A percentile compares a stretch with the other conserved stretches of the same genome.
Evolutionary conservation across 2,888 invertebrate genomes (phyloP).

Genomic region (Blastobasis adustella): DNA sequence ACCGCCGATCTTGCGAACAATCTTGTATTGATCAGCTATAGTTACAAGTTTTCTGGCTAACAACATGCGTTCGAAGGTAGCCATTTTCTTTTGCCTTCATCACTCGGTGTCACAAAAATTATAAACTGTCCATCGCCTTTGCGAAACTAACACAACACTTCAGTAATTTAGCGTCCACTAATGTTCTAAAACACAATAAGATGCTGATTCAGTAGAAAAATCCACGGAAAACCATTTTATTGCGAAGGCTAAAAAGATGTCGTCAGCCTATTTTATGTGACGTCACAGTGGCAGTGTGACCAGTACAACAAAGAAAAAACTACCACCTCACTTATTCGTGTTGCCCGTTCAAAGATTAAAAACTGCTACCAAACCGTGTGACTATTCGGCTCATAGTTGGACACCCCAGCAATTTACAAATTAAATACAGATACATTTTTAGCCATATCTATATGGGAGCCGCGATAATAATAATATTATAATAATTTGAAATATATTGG

Average conservation of each 20-base stretch:
- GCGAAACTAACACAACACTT: slow-evolving; percentile 52
- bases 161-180: slow-evolving; percentile 42
- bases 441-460: too few species aligned
- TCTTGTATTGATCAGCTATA: slow-evolving; percentile 93
- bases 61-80: slow-evolving; percentile 67
- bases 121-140: slow-evolving; percentile 51
- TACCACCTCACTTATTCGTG: neutral
- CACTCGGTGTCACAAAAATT: slow-evolving; percentile 61
- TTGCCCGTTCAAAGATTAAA: slow-evolving; percentile 6
- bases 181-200: slow-evolving; percentile 45
- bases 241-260: slow-evolving; percentile 52
- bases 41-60: slow-evolving; percentile 53
- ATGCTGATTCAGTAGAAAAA: slow-evolving; percentile 49
- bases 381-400: too few species aligned
- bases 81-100: slow-evolving; percentile 69
- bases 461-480: too few species aligned
- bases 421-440: too few species aligned
- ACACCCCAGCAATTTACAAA: too few species aligned
- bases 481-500: too few species aligned
- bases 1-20: slow-evolving; percentile 97
- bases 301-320: slow-evolving; percentile 14
- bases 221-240: slow-evolving; percentile 55
- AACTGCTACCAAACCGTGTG: slow-evolving; percentile 5
- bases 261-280: slow-evolving; percentile 63
- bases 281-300: slow-evolving; percentile 66